Conservation (phyloP, 2,113 vertebrate genomes). For the Cyanistes caeruleus region DNA sequence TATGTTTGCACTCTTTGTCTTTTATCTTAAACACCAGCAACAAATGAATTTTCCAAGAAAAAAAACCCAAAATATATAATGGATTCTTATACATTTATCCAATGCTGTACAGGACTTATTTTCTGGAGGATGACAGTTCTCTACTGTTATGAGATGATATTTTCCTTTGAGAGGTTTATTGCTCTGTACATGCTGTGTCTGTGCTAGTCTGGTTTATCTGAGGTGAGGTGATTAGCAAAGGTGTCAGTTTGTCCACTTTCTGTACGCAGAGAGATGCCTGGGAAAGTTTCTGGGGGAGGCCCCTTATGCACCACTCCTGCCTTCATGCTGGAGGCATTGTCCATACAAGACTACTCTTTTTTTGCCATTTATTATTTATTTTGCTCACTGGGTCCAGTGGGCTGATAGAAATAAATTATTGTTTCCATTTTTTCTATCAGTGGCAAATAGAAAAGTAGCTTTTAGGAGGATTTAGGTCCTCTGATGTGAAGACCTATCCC, state of each 20-base stretch:
- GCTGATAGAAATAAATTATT: neutral
- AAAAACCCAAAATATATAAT: neutral
- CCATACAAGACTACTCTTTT: neutral
- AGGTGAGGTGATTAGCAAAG: neutral
- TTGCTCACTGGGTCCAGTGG: neutral
- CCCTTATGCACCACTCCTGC: neutral
- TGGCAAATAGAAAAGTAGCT: neutral
- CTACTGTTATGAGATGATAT: neutral
- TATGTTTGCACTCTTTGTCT: accelerated
- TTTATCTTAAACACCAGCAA: neutral
- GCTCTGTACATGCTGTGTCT: neutral
- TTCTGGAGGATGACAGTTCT: neutral
- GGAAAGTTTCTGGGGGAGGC: neutral
- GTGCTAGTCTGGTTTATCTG: neutral
- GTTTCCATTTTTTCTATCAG: neutral
- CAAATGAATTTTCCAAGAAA: neutral
- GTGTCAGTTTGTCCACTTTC: neutral
- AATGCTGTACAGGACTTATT: neutral
- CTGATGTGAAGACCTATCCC: neutral
- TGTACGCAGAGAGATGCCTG: neutral
- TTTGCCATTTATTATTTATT: neutral
- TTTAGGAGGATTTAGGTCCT: neutral
- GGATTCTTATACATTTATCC: neutral
- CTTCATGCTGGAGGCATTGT: neutral
- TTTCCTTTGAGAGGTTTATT: neutral